Conservation (phyloP, 2,888 invertebrate genomes). For the Lepidocyrtinus sp. region DNA sequence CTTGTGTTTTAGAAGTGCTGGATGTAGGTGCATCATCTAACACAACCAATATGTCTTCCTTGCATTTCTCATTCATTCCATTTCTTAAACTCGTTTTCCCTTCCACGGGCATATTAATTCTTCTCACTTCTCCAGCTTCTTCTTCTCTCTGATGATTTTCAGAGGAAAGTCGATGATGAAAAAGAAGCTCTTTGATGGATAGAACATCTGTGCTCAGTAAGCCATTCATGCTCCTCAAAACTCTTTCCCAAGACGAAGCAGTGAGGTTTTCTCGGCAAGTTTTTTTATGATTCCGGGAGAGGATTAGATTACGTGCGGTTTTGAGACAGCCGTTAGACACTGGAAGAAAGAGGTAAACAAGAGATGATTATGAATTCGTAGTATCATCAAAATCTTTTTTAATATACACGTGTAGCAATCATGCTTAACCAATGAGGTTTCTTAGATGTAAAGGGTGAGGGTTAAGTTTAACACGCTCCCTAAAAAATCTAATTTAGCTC, state of each 20-base stretch:
- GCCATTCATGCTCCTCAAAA: slow-evolving; percentile 58
- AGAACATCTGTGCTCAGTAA: slow-evolving; percentile 48
- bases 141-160: slow-evolving; percentile 30
- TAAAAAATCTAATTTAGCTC: no score
- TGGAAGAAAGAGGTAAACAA: slow-evolving; percentile 10
- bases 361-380: no score
- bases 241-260: slow-evolving; percentile 32
- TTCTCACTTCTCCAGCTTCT: slow-evolving; percentile 16
- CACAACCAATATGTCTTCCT: background rate
- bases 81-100: background rate
- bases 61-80: background rate
- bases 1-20: background rate
- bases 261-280: slow-evolving; percentile 23
- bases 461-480: no score
- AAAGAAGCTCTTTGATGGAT: slow-evolving; percentile 46
- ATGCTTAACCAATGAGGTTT: no score
- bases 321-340: slow-evolving; percentile 49
- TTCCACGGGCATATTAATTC: background rate
- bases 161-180: slow-evolving; percentile 22
- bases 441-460: no score
- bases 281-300: background rate
- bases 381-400: no score
- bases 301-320: slow-evolving; percentile 35
- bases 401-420: no score
- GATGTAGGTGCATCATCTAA: background rate